Percentiles rank a stretch among this genome's conserved stretches.
These are phyloP conservation scores for Neocrepidodera transversa DNA, from an alignment of 2,888 invertebrate genomes.

Conservation along the genomic window DNA sequence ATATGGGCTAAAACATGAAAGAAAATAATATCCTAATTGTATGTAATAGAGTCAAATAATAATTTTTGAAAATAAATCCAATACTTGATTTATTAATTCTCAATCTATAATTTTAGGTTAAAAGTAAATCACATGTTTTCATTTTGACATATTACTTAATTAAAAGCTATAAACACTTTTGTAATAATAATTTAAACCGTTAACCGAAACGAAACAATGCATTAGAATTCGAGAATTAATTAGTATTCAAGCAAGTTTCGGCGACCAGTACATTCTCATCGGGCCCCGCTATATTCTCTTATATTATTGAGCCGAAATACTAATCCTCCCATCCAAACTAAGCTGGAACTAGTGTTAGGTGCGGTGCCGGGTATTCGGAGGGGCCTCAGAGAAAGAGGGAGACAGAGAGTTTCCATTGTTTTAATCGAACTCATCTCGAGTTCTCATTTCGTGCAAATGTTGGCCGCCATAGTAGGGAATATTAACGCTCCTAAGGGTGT, in stretches of 20 bases:
- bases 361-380: slow-evolving; percentile 37
- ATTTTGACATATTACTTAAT: too few relatives aligned
- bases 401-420: slow-evolving; percentile 55
- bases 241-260: slow-evolving; percentile 30
- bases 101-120: too few relatives aligned
- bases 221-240: slow-evolving; percentile 33
- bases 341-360: slow-evolving; percentile 52
- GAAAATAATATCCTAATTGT: too few relatives aligned
- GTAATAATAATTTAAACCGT: slow-evolving; percentile 9
- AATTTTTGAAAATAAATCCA: too few relatives aligned
- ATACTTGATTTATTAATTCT: too few relatives aligned
- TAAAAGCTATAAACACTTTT: not conserved
- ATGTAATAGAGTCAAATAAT: too few relatives aligned
- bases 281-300: slow-evolving; percentile 43
- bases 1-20: too few relatives aligned
- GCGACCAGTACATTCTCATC: slow-evolving; percentile 26
- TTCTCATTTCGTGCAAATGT: slow-evolving; percentile 61
- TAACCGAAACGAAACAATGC: slow-evolving; percentile 25
- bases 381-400: slow-evolving; percentile 30
- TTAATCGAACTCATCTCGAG: slow-evolving; percentile 62
- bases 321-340: slow-evolving; percentile 51
- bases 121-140: too few relatives aligned
- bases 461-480: slow-evolving; percentile 58
- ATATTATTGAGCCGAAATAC: slow-evolving; percentile 49
- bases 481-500: slow-evolving; percentile 60